Evolutionary conservation across 1,140 invertebrate species (phyloP).

Genomic region (Drosophila sturtevanti): DNA sequence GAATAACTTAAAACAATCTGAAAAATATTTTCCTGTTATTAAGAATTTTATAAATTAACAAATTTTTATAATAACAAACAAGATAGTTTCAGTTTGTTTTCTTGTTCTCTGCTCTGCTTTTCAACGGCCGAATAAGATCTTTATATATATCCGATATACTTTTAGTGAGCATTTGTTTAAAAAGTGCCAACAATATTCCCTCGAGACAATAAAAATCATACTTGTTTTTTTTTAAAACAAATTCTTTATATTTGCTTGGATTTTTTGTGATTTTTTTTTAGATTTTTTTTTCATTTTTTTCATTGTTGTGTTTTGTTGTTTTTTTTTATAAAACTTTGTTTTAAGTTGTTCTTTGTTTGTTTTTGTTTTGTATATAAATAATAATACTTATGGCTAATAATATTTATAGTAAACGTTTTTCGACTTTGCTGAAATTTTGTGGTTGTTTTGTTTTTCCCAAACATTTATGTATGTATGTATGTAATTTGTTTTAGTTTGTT

Average conservation of each 20-base stretch:
- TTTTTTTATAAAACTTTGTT: conserved; percentile 79
- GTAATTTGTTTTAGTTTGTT: conserved; percentile 25
- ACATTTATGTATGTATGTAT: neutral
- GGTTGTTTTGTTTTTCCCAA: conserved; percentile 16
- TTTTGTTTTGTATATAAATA: conserved; percentile 72
- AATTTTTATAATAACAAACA: too few relatives aligned
- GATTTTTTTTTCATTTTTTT: conserved; percentile 36
- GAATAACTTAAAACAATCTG: too few relatives aligned
- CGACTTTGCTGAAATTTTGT: conserved; percentile 50
- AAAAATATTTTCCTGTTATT: too few relatives aligned
- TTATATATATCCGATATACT: neutral
- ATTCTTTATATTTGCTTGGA: conserved; percentile 75
- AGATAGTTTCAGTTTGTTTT: too few relatives aligned
- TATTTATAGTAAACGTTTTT: conserved; percentile 75
- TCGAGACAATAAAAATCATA: conserved; percentile 12
- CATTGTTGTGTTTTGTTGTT: conserved; percentile 36
- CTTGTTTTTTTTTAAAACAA: conserved; percentile 56
- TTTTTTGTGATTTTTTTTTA: conserved; percentile 43
- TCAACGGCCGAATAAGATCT: neutral
- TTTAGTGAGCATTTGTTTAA: too few relatives aligned
- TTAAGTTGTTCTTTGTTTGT: conserved; percentile 72
- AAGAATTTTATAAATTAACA: too few relatives aligned
- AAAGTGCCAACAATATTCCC: neutral
- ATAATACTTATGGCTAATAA: conserved; percentile 79
- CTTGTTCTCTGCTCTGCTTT: too few relatives aligned